Evolutionary conservation across 2,797 vertebrate genomes (phyloP).

Genomic region (Centropyge bicolor): DNA sequence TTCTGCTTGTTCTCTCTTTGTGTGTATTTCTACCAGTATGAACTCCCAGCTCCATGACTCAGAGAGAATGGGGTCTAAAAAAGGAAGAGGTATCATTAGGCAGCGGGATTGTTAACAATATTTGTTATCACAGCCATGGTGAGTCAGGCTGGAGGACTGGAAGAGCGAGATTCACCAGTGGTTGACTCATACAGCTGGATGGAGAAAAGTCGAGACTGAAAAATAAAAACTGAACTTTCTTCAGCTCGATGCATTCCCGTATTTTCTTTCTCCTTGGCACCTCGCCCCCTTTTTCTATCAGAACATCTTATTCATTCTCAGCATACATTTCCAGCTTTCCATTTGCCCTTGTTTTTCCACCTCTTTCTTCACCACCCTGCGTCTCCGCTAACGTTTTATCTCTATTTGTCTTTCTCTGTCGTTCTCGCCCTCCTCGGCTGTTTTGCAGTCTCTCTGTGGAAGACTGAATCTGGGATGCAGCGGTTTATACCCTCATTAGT

Average conservation of each 20-base stretch:
- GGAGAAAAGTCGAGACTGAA: constrained; percentile 24
- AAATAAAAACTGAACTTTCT: constrained; percentile 1
- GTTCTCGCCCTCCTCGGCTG: constrained; percentile 22
- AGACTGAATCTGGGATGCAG: constrained; percentile 84
- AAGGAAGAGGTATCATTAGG: constrained; percentile 33
- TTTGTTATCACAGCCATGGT: constrained; percentile 48
- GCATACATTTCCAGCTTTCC: constrained; percentile 17
- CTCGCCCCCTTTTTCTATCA: neutral
- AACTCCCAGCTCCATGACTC: constrained; percentile 34
- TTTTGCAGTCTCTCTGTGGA: constrained; percentile 67
- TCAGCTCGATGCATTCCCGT: constrained; percentile 1
- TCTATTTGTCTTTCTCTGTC: constrained; percentile 48
- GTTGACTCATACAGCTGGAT: constrained; percentile 35
- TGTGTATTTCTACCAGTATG: constrained; percentile 27
- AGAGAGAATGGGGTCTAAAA: constrained; percentile 30
- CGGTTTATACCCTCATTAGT: constrained; percentile 93
- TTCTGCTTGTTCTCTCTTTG: constrained; percentile 12
- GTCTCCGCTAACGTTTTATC: constrained; percentile 28
- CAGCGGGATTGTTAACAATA: constrained; percentile 43
- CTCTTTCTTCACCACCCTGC: constrained; percentile 6
- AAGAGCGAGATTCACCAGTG: constrained; percentile 16
- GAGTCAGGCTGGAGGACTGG: constrained; percentile 31
- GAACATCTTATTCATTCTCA: constrained; percentile 22
- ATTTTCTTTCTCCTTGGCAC: constrained; percentile 9
- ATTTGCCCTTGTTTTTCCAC: constrained; percentile 35